Evolutionary conservation across 2,888 invertebrate genomes (phyloP).

Genomic region (Oscheius myriophilus): DNA sequence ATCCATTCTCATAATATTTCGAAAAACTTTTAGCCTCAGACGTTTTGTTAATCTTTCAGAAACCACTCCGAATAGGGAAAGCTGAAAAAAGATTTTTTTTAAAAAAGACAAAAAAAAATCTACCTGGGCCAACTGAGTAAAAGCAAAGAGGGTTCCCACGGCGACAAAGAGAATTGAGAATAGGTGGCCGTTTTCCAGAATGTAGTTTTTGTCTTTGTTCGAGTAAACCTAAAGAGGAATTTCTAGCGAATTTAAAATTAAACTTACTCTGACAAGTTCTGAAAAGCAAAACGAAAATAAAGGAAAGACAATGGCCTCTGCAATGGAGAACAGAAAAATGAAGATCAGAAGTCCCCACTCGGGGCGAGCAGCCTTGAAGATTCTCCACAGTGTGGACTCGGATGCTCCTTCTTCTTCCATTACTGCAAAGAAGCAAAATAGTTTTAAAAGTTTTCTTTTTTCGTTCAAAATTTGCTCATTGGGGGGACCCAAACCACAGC

Average conservation of each 20-base stretch:
- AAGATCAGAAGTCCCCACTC: constrained; percentile 71
- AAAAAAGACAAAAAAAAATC: neutral
- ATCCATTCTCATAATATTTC: constrained; percentile 72
- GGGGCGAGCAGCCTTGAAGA: constrained; percentile 71
- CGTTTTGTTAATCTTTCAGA: constrained; percentile 71
- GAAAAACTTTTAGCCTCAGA: constrained; percentile 71
- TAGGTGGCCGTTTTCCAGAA: constrained; percentile 68
- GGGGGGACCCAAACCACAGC: too few relatives aligned
- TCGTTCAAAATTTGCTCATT: neutral
- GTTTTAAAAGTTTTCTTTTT: too few relatives aligned
- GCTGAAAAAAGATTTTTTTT: constrained; percentile 48
- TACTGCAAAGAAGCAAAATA: too few relatives aligned
- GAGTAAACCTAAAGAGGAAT: constrained; percentile 65
- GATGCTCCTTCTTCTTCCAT: constrained; percentile 54
- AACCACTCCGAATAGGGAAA: constrained; percentile 68
- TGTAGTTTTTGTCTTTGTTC: constrained; percentile 70
- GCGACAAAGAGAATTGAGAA: too few relatives aligned
- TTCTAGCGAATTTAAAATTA: constrained; percentile 7
- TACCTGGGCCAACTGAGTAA: constrained; percentile 4
- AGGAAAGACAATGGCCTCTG: constrained; percentile 71
- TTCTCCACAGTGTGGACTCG: constrained; percentile 55
- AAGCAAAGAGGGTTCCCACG: too few relatives aligned
- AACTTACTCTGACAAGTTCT: constrained; percentile 35
- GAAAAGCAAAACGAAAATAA: constrained; percentile 73
- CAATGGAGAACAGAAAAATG: constrained; percentile 70